Evolutionary conservation across 2,113 vertebrate species (phyloP).

Genomic region (Calonectris borealis): DNA sequence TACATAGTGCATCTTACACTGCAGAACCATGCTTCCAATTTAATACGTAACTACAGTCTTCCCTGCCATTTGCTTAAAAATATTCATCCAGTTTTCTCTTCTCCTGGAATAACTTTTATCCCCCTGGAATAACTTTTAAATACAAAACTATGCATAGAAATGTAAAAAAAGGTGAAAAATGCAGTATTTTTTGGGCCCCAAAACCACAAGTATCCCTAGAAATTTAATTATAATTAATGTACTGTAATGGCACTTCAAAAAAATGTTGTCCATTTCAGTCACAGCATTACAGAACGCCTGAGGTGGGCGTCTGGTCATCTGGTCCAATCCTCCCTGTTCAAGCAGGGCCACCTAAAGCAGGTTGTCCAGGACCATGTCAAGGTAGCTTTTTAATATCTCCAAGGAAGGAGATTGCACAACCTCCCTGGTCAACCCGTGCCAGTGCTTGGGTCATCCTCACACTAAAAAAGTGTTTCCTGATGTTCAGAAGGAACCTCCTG

Average conservation of each 20-base stretch:
- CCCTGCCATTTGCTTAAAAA: not conserved
- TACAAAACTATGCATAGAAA: not conserved
- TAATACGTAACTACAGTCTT: not conserved
- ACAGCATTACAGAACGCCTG: not conserved
- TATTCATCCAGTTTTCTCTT: not conserved
- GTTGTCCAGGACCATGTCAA: not conserved
- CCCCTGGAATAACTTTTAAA: not conserved
- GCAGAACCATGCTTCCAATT: not conserved
- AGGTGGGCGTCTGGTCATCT: not conserved
- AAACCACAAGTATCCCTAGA: not conserved
- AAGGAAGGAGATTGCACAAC: not conserved
- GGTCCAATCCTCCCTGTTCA: not conserved
- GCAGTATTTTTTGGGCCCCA: not conserved
- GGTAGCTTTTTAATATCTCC: not conserved
- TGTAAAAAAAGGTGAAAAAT: not conserved
- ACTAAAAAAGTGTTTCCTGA: not conserved
- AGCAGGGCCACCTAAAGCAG: too few relatives aligned
- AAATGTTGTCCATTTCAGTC: not conserved
- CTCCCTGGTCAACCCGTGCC: not conserved
- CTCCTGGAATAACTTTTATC: not conserved
- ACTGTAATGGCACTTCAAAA: not conserved
- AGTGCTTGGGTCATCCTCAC: accelerated
- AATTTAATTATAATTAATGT: not conserved
- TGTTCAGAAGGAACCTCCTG: not conserved
- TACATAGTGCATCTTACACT: not conserved